Percentiles rank a stretch among this genome's conserved stretches.
phyloP scores from a whole-genome alignment of 2,888 invertebrate genomes.

The Hemistola chrysoprasaria region DNA sequence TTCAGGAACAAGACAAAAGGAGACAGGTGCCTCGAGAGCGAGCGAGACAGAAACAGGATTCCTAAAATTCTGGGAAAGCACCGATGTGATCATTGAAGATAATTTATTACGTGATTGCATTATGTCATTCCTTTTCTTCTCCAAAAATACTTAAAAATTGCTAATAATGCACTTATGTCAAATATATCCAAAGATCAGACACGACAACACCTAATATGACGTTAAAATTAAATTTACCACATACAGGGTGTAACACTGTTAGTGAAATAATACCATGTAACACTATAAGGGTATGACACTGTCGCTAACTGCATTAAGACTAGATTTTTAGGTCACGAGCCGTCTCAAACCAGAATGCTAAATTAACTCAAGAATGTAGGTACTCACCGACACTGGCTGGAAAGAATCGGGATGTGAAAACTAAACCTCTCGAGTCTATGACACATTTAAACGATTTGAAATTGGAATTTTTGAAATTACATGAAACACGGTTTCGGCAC shows the following conservation, averaged over 20 bases:
- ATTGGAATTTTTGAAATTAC: slow-evolving; percentile 29
- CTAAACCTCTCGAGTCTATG: slow-evolving; percentile 36
- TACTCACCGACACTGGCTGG: slow-evolving; percentile 36
- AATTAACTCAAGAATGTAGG: slow-evolving; percentile 29
- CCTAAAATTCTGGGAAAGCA: slow-evolving; percentile 58
- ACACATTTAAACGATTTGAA: slow-evolving; percentile 38
- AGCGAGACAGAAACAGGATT: slow-evolving; percentile 43
- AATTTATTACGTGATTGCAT: slow-evolving; percentile 23
- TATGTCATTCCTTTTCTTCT: slow-evolving; percentile 15
- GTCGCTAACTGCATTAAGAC: slow-evolving; percentile 64
- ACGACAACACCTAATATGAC: neutral
- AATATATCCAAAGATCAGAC: no score
- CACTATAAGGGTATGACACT: slow-evolving; percentile 27
- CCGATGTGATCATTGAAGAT: slow-evolving; percentile 28
- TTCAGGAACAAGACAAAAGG: slow-evolving; percentile 60
- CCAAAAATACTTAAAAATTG: no score
- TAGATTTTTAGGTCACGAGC: slow-evolving; percentile 63
- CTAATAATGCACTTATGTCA: no score
- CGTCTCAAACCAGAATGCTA: slow-evolving; percentile 36
- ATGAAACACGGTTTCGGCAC: slow-evolving; percentile 22
- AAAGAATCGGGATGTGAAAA: slow-evolving; percentile 24
- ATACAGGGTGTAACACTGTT: no score
- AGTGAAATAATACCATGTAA: slow-evolving; percentile 1
- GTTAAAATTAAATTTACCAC: no score
- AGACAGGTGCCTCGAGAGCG: slow-evolving; percentile 40